These are phyloP conservation scores for Acanthococcus lagerstroemiae DNA, from an alignment of 2,888 invertebrate species.

Conservation along the genomic window DNA sequence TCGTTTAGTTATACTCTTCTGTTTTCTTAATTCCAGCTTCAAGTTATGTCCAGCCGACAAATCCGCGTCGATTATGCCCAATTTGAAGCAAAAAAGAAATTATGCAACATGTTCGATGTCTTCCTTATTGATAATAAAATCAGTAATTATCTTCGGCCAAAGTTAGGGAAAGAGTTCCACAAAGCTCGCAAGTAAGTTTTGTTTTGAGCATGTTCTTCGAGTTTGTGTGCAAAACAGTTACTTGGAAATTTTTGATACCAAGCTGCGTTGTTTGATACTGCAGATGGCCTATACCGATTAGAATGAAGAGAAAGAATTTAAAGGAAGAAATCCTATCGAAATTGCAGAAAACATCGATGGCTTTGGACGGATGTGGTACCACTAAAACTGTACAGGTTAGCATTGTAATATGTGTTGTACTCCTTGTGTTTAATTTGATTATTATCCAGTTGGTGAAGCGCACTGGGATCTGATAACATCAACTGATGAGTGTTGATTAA, in stretches of 20 bases:
- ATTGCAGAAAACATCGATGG: conserved; percentile 32
- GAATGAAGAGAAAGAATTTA: conserved; percentile 29
- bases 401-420: not conserved
- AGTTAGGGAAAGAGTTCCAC: conserved; percentile 33
- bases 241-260: not conserved
- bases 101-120: conserved; percentile 34
- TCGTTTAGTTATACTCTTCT: not conserved
- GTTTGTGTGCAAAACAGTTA: not conserved
- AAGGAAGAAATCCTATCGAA: conserved; percentile 33
- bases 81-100: conserved; percentile 34
- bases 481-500: not conserved
- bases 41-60: conserved; percentile 33
- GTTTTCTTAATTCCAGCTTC: not conserved
- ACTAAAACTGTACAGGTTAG: conserved; percentile 33
- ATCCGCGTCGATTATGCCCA: conserved; percentile 34
- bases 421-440: not conserved
- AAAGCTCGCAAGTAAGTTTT: conserved; percentile 38
- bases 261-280: not conserved
- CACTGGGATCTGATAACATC: no score
- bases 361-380: conserved; percentile 29
- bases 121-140: conserved; percentile 35
- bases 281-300: conserved; percentile 32
- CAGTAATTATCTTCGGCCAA: conserved; percentile 27
- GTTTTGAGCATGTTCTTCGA: not conserved
- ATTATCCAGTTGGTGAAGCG: no score